phyloP scores from a whole-genome alignment of 2,888 invertebrate genomes.

The Harpagoxenus sublaevis region DNA sequence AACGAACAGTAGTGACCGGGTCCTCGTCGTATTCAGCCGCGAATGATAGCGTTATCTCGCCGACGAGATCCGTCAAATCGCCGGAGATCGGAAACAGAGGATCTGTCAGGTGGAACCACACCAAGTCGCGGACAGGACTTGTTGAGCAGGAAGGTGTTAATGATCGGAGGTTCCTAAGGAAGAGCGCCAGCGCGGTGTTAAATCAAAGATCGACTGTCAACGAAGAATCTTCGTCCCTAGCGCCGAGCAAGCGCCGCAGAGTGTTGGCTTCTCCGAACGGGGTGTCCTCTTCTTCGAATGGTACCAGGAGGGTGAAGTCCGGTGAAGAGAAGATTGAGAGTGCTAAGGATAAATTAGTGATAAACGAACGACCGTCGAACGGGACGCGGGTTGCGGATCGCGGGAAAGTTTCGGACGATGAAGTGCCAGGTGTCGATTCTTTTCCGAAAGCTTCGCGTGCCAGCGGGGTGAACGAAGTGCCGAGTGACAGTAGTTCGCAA shows the following conservation, averaged over 20 bases:
- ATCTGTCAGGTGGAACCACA: constrained; percentile 78
- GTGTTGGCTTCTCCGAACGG: constrained; percentile 41
- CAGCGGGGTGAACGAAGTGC: constrained; percentile 46
- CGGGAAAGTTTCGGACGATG: constrained; percentile 20
- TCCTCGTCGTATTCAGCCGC: constrained; percentile 63
- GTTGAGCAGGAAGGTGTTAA: constrained; percentile 64
- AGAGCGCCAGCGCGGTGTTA: constrained; percentile 79
- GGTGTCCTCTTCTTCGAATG: not conserved
- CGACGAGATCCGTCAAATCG: constrained; percentile 56
- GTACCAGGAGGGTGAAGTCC: constrained; percentile 57
- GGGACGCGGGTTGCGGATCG: constrained; percentile 17
- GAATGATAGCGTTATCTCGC: constrained; percentile 62
- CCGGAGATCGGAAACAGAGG: constrained; percentile 70
- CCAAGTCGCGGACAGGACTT: constrained; percentile 57
- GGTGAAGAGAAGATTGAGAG: constrained; percentile 26
- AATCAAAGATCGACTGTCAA: constrained; percentile 74
- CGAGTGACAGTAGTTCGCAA: constrained; percentile 31
- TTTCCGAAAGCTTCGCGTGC: constrained; percentile 19
- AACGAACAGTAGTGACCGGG: constrained; percentile 26
- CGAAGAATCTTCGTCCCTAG: constrained; percentile 44
- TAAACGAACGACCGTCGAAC: constrained; percentile 12
- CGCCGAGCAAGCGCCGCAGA: constrained; percentile 61
- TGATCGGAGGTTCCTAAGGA: constrained; percentile 74
- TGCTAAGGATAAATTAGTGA: constrained; percentile 20
- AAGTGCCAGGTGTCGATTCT: constrained; percentile 53